phyloP scores from a whole-genome alignment of 2,888 invertebrate genomes.

The Elmis aenea region DNA sequence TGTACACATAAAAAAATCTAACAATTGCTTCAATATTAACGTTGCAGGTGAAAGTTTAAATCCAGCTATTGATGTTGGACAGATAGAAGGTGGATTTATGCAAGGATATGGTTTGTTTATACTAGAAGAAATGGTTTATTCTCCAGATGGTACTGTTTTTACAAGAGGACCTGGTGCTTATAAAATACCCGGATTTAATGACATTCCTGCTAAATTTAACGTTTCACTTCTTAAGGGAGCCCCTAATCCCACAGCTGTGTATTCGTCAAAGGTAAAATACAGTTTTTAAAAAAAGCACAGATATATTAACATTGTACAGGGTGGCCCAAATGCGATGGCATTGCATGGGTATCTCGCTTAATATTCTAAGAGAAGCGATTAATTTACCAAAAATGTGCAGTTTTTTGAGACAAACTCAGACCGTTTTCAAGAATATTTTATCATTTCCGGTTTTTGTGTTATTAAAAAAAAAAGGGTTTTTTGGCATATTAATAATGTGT shows the following conservation, averaged over 20 bases:
- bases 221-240: constrained; percentile 88
- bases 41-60: constrained; percentile 74
- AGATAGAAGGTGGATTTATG: constrained; percentile 91
- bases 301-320: background rate
- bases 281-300: background rate
- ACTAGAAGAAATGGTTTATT: constrained; percentile 83
- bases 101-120: constrained; percentile 93
- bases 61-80: constrained; percentile 95
- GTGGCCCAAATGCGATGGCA: too few species aligned
- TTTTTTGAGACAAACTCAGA: too few species aligned
- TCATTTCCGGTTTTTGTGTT: too few species aligned
- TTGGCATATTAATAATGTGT: too few species aligned
- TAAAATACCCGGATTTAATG: constrained; percentile 88
- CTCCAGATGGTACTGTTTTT: constrained; percentile 73
- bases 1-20: background rate
- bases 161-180: constrained; percentile 91
- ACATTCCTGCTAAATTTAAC: constrained; percentile 88
- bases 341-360: too few species aligned
- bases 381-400: background rate
- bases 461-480: too few species aligned
- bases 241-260: constrained; percentile 85
- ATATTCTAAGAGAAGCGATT: too few species aligned
- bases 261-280: constrained; percentile 85
- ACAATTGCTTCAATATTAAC: background rate
- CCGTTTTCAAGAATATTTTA: too few species aligned